Percentiles rank a stretch among this genome's conserved stretches.
Evolutionary conservation across 2,888 invertebrate species (phyloP).

Genomic region (Syrphus vitripennis): DNA sequence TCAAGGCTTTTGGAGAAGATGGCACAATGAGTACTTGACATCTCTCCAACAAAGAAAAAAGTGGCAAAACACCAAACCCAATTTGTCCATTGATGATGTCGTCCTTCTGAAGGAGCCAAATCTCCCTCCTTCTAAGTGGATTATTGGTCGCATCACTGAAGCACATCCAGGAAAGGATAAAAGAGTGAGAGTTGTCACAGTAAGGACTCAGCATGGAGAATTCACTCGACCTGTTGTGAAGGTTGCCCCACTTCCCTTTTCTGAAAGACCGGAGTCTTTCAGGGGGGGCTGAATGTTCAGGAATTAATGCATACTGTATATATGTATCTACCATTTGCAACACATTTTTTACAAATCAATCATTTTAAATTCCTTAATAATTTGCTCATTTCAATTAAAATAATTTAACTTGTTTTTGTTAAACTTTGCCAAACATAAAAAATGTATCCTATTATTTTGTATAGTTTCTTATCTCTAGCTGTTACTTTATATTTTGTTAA

Average conservation of each 20-base stretch:
- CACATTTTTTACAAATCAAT: too few species aligned
- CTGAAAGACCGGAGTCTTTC: background rate
- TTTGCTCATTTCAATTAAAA: too few species aligned
- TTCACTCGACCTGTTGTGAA: background rate
- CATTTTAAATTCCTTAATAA: too few species aligned
- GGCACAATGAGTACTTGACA: slow-evolving; percentile 7
- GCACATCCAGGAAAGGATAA: background rate
- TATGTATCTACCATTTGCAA: too few species aligned
- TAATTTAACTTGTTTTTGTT: too few species aligned
- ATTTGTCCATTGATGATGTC: background rate
- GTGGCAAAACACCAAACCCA: background rate
- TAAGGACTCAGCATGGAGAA: background rate
- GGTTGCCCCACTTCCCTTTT: background rate
- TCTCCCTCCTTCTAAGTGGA: background rate
- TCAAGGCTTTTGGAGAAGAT: slow-evolving; percentile 4
- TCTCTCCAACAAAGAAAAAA: background rate
- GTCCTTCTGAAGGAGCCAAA: background rate
- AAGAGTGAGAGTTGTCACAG: background rate
- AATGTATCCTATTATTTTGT: too few species aligned
- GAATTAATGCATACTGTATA: too few species aligned
- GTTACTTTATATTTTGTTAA: too few species aligned
- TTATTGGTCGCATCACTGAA: background rate
- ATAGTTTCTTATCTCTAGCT: too few species aligned
- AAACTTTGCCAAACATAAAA: too few species aligned
- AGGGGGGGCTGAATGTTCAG: background rate